Conservation (phyloP, 2,113 vertebrate genomes). For the Fukomys damarensis region DNA sequence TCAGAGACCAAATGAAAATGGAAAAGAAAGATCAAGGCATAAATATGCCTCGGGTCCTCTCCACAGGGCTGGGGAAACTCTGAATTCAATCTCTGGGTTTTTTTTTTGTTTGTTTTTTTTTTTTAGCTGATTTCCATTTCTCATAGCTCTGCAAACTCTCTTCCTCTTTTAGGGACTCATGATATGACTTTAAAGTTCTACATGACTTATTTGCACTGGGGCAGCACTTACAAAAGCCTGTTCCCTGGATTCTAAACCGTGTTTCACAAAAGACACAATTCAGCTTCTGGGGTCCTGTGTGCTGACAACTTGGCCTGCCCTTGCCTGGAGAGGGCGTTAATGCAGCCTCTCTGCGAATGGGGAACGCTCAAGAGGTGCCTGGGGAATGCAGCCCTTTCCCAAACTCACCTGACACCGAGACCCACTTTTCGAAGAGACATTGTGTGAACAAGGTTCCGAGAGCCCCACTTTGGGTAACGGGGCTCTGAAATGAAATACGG, state of each 20-base stretch:
- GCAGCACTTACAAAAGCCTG: background rate
- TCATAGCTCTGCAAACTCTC: background rate
- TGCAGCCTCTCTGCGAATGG: background rate
- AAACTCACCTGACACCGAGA: background rate
- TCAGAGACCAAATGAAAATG: background rate
- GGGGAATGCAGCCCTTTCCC: background rate
- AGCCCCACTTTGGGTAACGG: too few relatives aligned
- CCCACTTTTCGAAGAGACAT: background rate
- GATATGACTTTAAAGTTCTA: background rate
- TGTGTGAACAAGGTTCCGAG: background rate
- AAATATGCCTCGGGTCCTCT: background rate
- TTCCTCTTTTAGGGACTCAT: background rate
- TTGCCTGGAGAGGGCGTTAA: background rate
- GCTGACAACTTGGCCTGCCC: background rate
- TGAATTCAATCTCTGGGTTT: fast-evolving
- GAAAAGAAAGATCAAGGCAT: background rate
- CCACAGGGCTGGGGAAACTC: background rate
- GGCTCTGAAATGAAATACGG: background rate
- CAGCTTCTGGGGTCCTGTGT: background rate
- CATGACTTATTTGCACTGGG: background rate
- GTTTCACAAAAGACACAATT: background rate
- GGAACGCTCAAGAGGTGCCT: fast-evolving
- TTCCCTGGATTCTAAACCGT: background rate
- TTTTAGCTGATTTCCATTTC: fast-evolving
- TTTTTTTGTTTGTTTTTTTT: too few relatives aligned